Percentiles rank a stretch among this genome's conserved stretches.
Conservation (phyloP, 2,888 invertebrate genomes). For the Pristionchus entomophagus region DNA sequence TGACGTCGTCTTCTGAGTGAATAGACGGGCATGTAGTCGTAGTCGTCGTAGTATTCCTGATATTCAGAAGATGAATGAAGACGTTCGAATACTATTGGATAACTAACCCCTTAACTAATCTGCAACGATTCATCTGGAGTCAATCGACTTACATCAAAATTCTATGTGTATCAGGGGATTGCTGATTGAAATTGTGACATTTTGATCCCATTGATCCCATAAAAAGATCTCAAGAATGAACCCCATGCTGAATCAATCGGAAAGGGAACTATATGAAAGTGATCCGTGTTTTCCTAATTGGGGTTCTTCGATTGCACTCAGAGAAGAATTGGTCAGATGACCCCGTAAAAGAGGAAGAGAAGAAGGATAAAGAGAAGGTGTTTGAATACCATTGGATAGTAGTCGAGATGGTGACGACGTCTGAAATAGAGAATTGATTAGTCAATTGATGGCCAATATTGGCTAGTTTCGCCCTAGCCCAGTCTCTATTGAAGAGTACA, state of each 20-base stretch:
- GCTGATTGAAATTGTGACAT: no score
- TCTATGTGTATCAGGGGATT: no score
- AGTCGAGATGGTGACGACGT: conserved; percentile 8
- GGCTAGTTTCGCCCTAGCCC: background rate
- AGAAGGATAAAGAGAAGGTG: background rate
- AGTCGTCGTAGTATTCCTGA: conserved; percentile 41
- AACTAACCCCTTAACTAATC: no score
- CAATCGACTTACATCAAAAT: no score
- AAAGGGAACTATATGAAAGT: background rate
- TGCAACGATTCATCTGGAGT: no score
- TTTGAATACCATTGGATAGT: conserved; percentile 14
- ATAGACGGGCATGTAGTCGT: background rate
- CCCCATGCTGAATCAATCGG: no score
- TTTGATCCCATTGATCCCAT: no score
- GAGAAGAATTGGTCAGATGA: background rate
- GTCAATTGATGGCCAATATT: background rate
- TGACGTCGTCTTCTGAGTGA: background rate
- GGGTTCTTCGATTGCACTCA: background rate
- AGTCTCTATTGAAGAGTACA: background rate
- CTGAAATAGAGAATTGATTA: background rate
- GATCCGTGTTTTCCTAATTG: conserved; percentile 19
- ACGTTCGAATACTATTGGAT: no score
- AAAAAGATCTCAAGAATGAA: no score
- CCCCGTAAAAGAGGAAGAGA: background rate
- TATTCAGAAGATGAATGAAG: background rate